A percentile compares a stretch with the other conserved stretches of the same genome.
Evolutionary conservation across 2,888 invertebrate species (phyloP).

Genomic region (Amaurobius ferox): DNA sequence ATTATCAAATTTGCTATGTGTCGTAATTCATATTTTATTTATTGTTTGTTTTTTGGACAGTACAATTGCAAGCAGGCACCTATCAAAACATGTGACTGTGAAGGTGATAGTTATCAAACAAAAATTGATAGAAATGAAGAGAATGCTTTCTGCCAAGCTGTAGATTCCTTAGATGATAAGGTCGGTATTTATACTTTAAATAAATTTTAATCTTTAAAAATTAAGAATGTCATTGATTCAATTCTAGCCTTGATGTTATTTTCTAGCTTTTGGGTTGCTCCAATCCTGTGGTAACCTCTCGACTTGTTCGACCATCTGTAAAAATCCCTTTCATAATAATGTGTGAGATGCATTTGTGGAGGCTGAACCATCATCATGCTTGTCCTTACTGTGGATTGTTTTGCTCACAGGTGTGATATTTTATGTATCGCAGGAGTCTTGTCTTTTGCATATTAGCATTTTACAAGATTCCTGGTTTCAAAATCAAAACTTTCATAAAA

Average conservation of each 20-base stretch:
- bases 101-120: constrained; percentile 55
- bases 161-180: constrained; percentile 73
- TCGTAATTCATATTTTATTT: too few relatives aligned
- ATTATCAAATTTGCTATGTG: too few relatives aligned
- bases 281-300: constrained; percentile 68
- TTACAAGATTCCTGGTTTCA: too few relatives aligned
- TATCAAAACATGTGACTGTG: constrained; percentile 52
- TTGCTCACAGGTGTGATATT: constrained; percentile 85
- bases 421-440: too few relatives aligned
- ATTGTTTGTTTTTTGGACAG: constrained; percentile 18
- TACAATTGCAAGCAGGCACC: constrained; percentile 47
- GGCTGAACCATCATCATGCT: constrained; percentile 88
- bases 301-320: constrained; percentile 76
- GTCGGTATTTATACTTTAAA: constrained; percentile 29
- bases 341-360: constrained; percentile 87
- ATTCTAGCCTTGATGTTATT: not conserved
- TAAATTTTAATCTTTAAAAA: not conserved
- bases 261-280: constrained; percentile 73
- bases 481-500: too few relatives aligned
- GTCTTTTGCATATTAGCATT: too few relatives aligned
- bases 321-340: constrained; percentile 87
- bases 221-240: too few relatives aligned
- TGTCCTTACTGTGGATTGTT: constrained; percentile 93
- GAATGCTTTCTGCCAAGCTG: constrained; percentile 71
- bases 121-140: constrained; percentile 45